These are phyloP conservation scores for Hippopotamyrus pictus DNA, from an alignment of 2,797 vertebrate species.

Conservation along the genomic window DNA sequence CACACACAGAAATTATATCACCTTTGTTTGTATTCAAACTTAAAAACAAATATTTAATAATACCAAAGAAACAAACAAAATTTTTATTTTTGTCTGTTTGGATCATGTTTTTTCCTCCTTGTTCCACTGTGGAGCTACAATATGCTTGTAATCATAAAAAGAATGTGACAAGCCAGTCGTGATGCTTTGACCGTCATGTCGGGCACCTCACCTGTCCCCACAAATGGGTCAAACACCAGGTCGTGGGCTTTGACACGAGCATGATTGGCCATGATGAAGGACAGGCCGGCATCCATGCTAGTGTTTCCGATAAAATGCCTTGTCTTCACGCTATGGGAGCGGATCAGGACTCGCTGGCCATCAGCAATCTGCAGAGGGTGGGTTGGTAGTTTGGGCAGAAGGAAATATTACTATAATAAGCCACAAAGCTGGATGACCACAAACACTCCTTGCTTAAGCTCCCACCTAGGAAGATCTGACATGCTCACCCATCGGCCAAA, in stretches of 20 bases:
- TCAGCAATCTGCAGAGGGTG: slow-evolving; percentile 76
- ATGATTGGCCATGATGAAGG: slow-evolving; percentile 96
- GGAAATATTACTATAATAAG: background rate
- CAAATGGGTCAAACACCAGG: slow-evolving; percentile 19
- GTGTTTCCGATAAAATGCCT: slow-evolving; percentile 98
- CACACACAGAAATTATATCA: background rate
- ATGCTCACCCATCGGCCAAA: slow-evolving; percentile 94
- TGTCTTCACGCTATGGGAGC: slow-evolving; percentile 94
- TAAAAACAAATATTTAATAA: slow-evolving; percentile 40
- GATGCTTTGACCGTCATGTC: slow-evolving; percentile 79
- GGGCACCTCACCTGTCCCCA: slow-evolving; percentile 47
- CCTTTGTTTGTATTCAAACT: slow-evolving; percentile 77
- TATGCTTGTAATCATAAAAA: slow-evolving; percentile 79
- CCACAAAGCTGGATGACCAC: background rate
- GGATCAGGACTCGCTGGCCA: slow-evolving; percentile 91
- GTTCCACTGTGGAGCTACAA: background rate
- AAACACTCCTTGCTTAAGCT: background rate
- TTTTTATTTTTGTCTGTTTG: background rate
- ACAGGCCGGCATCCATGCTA: slow-evolving; percentile 70
- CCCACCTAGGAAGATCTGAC: background rate
- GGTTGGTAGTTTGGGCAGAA: background rate
- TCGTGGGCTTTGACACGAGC: slow-evolving; percentile 84
- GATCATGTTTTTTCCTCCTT: background rate
- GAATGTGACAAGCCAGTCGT: slow-evolving; percentile 92
- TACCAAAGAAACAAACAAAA: background rate